Evolutionary conservation across 2,797 vertebrate genomes (phyloP), one percentile per base, ranked within the genome.

Genomic region (Xenentodon cancila): DNA sequence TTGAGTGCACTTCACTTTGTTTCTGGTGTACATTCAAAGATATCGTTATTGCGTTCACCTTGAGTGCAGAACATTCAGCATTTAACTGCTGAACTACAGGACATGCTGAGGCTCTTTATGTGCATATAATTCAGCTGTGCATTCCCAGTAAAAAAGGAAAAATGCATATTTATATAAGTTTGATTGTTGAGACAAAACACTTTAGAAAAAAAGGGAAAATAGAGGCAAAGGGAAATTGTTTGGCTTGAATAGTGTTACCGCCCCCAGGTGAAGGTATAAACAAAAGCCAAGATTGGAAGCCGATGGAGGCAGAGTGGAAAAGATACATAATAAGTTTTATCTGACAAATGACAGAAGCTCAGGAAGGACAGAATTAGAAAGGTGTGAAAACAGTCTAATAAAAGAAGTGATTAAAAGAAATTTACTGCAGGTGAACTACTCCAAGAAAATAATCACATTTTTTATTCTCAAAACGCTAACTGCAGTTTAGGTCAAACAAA

Each of bases 281-380:
- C 40, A 73, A 68, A 56, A 79, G 44, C 32, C 9, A 9, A 32
- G 6, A 32, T 32, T 32, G 1, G 47, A 27, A 16, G 16, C 37
- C 20, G 32, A 1, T 0, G 1, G 55, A 58, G 56, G 55, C 27
- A 60, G 68, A 69, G 32, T 40, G 27, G 47, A 20, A 67, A 16
- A 62, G 40, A 9, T 25, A 32, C 7, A 73, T 46, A 25, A 80
- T 75, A 55, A n/a, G 8, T 68, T 75, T 64, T 22, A 74, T 81
- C 71, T 78, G 67, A 60, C 27, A 71, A 74, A 72, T 57, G 63
- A 67, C 67, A 79, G 59, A 79, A n/a, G 59, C 51, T 21, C 8
- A 16, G 37, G 55, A 20, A 32, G 17, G 7, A 75, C 16, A 0
- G 16, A 0, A 22, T 1, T 64, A 50, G 8, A 64, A 67, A 68